Percentiles rank a stretch among this genome's conserved stretches.
Evolutionary conservation across 1,140 invertebrate species (phyloP).

Genomic region (Onthophagus taurus): DNA sequence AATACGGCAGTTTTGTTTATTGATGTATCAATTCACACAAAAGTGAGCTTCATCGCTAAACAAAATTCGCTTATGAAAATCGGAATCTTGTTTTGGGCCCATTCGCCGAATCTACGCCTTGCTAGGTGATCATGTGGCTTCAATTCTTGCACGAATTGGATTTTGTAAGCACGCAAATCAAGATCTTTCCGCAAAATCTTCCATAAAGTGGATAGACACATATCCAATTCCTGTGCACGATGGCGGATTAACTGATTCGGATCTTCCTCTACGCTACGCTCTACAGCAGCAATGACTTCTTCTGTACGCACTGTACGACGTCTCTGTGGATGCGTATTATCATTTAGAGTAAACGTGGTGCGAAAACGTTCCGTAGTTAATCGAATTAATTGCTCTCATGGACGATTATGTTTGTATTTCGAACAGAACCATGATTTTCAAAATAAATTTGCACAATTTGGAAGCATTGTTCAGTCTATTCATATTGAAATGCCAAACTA

Average conservation of each 20-base stretch:
- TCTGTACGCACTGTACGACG: constrained; percentile 2
- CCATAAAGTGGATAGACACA: no score
- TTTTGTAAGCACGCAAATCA: no score
- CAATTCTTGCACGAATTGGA: no score
- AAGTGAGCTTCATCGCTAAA: no score
- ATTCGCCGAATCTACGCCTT: no score
- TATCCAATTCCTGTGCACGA: constrained; percentile 26
- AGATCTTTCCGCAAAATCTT: no score
- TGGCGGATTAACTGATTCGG: constrained; percentile 24
- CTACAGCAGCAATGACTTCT: constrained; percentile 1
- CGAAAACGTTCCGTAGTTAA: constrained; percentile 19
- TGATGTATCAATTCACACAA: not conserved
- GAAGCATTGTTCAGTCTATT: constrained; percentile 2
- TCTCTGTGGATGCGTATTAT: constrained; percentile 22
- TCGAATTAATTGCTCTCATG: no score
- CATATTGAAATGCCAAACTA: constrained; percentile 4
- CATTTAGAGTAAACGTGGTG: constrained; percentile 20
- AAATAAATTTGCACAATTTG: constrained; percentile 2
- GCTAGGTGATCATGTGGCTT: no score
- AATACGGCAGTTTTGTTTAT: constrained; percentile 12
- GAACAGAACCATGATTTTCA: constrained; percentile 4
- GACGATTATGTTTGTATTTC: constrained; percentile 20
- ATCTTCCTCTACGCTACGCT: constrained; percentile 18
- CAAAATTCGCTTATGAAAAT: no score
- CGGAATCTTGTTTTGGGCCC: no score